Evolutionary conservation across 2,797 vertebrate genomes (phyloP), one percentile per base, ranked within the genome.

Genomic region (Coccyzus lansbergi): DNA sequence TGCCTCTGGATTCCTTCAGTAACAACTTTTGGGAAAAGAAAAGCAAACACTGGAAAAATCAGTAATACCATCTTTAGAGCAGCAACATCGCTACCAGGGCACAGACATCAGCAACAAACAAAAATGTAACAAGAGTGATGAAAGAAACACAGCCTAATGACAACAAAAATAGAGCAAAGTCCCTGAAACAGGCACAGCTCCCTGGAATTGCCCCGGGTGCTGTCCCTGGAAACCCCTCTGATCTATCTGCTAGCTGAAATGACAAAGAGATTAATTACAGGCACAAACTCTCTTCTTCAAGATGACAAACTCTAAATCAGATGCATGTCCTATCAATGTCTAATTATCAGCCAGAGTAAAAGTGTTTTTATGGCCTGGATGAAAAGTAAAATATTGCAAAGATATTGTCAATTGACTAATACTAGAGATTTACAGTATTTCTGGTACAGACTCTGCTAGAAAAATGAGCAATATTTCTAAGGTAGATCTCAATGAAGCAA

Each of bases 401-500:
- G 56, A n/a, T 52, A 29, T 0, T 40, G n/a, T 25, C 63, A 11
- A 40, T 67, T 40, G 29, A 24, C 26, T n/a, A 53, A 15, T 36
- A 74, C 51, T 6, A 40, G 51, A 68, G 59, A 91, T 62, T 85
- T 78, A 83, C 29, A 68, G 51, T 5, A 38, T 62, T 89, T 58
- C 19, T 7, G 42, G 51, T 52, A 21, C 0, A 1, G 22, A 33
- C 17, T 31, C 26, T 21, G 22, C 64, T 5, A 90, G 55, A 38
- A 79, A 15, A 51, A n/a, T 22, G 67, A 49, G 81, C 52, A 72
- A 44, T 38, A 46, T n/a, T 75, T 80, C 25, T 6, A 86, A 91
- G 53, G 40, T 59, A 62, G 38, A 46, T 62, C 58, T 95, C 64
- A 67, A 31, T 5, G 15, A 95, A 75, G 56, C 33, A 89, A 93